Evolutionary conservation across 2,888 invertebrate genomes (phyloP).

Genomic region (Heteromyza rotundicornis): DNA sequence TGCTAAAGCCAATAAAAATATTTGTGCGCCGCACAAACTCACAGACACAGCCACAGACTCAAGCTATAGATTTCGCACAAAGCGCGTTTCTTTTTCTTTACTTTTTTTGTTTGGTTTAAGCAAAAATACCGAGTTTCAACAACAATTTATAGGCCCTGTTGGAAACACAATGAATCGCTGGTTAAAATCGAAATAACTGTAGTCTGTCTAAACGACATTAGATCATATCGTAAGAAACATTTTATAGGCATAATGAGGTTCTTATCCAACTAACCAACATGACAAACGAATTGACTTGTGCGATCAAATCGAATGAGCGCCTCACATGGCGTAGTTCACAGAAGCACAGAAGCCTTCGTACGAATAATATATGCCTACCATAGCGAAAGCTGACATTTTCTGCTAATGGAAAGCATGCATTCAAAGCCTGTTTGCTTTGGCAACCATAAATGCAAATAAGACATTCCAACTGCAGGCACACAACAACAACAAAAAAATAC

Average conservation of each 20-base stretch:
- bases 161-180: background rate
- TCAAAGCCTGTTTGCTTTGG: background rate
- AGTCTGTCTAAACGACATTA: no score
- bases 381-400: slow-evolving; percentile 13
- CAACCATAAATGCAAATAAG: background rate
- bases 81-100: background rate
- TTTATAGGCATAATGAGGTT: no score
- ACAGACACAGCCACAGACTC: no score
- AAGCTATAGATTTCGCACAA: background rate
- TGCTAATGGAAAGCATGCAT: background rate
- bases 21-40: background rate
- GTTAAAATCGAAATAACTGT: no score
- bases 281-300: no score
- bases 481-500: background rate
- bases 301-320: no score
- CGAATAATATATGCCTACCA: slow-evolving; percentile 25
- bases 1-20: slow-evolving; percentile 4
- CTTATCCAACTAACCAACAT: no score
- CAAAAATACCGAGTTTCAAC: background rate
- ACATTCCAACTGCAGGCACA: background rate
- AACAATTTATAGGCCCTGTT: background rate
- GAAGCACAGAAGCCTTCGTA: background rate
- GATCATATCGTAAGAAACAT: no score
- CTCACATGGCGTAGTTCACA: background rate
- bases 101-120: no score